These are phyloP conservation scores for Hypomecis atomaria DNA, from an alignment of 2,888 invertebrate genomes.

Conservation along the genomic window DNA sequence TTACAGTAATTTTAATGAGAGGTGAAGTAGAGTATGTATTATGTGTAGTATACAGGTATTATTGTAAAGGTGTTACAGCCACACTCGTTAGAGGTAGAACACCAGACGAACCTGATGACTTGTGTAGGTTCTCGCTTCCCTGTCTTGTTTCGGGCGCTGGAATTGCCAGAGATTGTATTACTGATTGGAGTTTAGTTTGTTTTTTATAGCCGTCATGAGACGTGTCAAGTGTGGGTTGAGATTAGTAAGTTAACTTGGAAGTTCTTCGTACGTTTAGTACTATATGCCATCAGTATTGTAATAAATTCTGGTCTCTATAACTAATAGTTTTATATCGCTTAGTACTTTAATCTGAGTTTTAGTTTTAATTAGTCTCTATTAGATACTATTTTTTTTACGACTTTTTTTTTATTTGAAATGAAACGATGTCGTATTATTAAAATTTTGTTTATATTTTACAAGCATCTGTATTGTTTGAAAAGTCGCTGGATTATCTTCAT, in stretches of 20 bases:
- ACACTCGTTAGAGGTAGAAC: constrained; percentile 13
- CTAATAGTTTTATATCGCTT: too few species aligned
- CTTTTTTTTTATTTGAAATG: too few species aligned
- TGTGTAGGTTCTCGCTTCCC: constrained; percentile 25
- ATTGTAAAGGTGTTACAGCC: constrained; percentile 24
- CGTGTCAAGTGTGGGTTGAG: neutral
- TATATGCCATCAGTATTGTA: too few species aligned
- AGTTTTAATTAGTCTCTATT: too few species aligned
- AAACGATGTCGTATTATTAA: neutral
- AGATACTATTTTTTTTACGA: too few species aligned
- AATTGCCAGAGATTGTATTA: constrained; percentile 28
- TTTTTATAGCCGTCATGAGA: neutral
- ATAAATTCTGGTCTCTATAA: too few species aligned
- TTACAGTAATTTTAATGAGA: constrained; percentile 11
- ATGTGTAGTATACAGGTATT: constrained; percentile 17
- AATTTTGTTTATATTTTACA: neutral
- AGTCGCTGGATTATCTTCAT: too few species aligned
- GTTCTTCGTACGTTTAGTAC: too few species aligned
- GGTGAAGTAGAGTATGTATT: constrained; percentile 7
- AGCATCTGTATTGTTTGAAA: too few species aligned
- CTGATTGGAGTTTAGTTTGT: constrained; percentile 6
- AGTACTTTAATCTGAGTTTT: too few species aligned
- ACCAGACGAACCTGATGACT: constrained; percentile 24
- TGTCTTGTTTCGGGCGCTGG: constrained; percentile 30
- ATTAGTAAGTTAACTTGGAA: too few species aligned